A percentile compares a stretch with the other conserved stretches of the same genome.
Conservation (phyloP, 2,797 vertebrate species). For the Xenopus petersii region DNA sequence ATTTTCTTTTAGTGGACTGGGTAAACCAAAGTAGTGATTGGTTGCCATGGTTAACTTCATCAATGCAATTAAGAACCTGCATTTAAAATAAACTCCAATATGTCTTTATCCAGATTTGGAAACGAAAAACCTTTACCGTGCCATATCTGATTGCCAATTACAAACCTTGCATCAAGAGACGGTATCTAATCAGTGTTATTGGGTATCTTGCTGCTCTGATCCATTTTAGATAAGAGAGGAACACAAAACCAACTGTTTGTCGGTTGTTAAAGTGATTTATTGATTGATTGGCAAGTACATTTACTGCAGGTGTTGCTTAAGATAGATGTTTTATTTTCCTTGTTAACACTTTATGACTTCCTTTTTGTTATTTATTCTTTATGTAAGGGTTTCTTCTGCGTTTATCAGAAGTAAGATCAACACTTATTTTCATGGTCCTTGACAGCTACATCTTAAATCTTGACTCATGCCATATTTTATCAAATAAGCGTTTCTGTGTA, state of each 20-base stretch:
- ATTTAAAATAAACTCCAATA: no score
- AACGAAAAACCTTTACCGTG: no score
- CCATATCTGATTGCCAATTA: no score
- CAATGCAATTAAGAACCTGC: no score
- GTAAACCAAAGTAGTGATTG: no score
- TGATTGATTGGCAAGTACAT: slow-evolving; percentile 6
- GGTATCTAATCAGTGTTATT: no score
- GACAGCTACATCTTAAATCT: slow-evolving; percentile 14
- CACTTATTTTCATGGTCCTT: not conserved
- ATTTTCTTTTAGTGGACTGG: no score
- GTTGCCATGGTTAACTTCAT: no score
- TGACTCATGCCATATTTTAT: slow-evolving; percentile 12
- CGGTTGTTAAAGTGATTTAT: slow-evolving; percentile 2
- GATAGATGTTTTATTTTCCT: not conserved
- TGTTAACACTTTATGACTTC: not conserved
- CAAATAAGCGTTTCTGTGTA: slow-evolving; percentile 16
- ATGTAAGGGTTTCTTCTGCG: not conserved
- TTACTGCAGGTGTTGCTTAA: not conserved
- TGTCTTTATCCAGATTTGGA: no score
- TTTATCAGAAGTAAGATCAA: not conserved
- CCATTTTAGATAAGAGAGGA: not conserved
- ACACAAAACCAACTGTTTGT: slow-evolving; percentile 2
- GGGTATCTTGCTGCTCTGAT: no score
- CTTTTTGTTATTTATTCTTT: not conserved
- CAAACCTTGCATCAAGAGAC: no score